Evolutionary conservation across 2,113 vertebrate species (phyloP).

Genomic region (Cephalophus harveyi): DNA sequence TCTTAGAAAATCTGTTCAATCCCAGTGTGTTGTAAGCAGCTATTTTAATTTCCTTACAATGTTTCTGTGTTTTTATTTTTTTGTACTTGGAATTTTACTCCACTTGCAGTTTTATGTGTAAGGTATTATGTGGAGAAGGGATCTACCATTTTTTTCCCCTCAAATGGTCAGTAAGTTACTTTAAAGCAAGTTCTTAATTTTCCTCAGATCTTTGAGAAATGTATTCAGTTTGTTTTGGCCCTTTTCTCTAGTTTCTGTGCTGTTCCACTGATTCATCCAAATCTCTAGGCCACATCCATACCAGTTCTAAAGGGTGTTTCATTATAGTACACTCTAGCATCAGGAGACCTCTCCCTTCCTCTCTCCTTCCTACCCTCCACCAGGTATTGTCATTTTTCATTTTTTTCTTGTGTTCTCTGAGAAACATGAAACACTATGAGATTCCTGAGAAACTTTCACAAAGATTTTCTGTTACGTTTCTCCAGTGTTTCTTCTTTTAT

Average conservation of each 20-base stretch:
- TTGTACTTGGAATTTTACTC: background rate
- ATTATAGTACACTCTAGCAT: background rate
- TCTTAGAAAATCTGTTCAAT: background rate
- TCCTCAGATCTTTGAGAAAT: background rate
- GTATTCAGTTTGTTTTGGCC: background rate
- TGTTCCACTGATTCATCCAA: background rate
- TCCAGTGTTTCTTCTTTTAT: background rate
- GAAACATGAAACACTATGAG: background rate
- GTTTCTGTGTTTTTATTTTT: background rate
- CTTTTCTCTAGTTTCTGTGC: background rate
- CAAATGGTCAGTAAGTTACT: background rate
- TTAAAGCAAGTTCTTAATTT: background rate
- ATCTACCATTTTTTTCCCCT: background rate
- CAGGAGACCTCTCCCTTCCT: background rate
- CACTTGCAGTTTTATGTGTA: background rate
- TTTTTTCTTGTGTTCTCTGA: background rate
- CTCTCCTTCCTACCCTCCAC: too few species aligned
- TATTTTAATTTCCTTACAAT: background rate
- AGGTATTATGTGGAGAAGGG: background rate
- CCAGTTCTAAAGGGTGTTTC: background rate
- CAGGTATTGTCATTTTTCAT: background rate
- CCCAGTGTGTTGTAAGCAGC: background rate
- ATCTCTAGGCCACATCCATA: background rate
- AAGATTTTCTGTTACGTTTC: background rate
- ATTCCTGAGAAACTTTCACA: slow-evolving; percentile 7